Evolutionary conservation across 1,140 invertebrate species (phyloP), one percentile per base, ranked within the genome.

Genomic region (Steinernema khuongi): DNA sequence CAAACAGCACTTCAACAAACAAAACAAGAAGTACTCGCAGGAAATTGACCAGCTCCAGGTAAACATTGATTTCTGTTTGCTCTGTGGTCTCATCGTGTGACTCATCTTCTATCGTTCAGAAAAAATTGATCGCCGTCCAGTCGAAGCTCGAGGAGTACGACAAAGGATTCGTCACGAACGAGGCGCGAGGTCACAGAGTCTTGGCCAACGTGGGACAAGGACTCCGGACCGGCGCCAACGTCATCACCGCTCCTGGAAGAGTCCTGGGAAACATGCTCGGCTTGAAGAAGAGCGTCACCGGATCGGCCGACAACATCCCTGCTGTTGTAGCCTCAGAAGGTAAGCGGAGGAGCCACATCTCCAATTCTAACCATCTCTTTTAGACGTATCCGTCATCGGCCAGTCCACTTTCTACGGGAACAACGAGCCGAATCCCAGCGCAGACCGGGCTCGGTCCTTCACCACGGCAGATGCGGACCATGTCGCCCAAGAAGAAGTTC

Each of bases 151-250:
- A 60, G 7, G 50, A 60, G 26, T 79, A 68, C 26, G 79, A 80
- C 28, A 78, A 77, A 73, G 68, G 78, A 26, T 29, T 84, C 32
- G 67, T 19, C 31, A 70, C 71, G 26, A 36, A 81, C 44, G 79
- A 84, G 7, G 74, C 68, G 28, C 41, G 73, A 1, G 66, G 44
- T 11, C 68, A 70, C 28, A 22, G 76, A 26, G 28, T 75, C 30
- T 36, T 83, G 2, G 79, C 83, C 26, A 83, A 83, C 73, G 77
- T 80, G 28, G 79, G 79, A 60, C 77, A 83, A 71, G 79, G 80
- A 66, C 80, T 79, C 14, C 31, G 22, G 22, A 43, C 50, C 41
- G 50, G 70, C 43, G 30, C 50, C 1, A 82, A 66, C 29, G 72
- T 83, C n/a, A 81, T 83, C 26, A 67, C 71, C 22, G 81, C 80